A percentile compares a stretch with the other conserved stretches of the same genome.
phyloP scores from a whole-genome alignment of 2,888 invertebrate genomes.

The Panzeria rudis region DNA sequence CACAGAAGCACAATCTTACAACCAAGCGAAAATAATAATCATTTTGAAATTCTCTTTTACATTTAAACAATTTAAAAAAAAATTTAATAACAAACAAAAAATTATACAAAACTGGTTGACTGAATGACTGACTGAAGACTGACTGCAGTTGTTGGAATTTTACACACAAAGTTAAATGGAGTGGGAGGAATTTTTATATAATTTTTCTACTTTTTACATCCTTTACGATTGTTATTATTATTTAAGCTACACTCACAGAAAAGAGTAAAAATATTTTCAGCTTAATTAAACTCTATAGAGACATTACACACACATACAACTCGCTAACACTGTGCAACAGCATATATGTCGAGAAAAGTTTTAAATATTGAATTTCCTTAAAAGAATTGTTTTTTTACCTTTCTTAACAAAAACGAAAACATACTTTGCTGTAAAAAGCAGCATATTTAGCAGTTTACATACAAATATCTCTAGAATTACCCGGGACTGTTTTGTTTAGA shows the following conservation, averaged over 20 bases:
- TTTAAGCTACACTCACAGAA: slow-evolving; percentile 64
- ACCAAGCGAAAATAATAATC: slow-evolving; percentile 34
- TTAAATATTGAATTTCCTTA: no score
- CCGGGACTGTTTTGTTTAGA: no score
- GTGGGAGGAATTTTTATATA: slow-evolving; percentile 58
- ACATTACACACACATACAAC: not conserved
- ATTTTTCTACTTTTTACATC: slow-evolving; percentile 73
- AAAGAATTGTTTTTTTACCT: no score
- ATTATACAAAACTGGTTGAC: slow-evolving; percentile 2
- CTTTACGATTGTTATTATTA: slow-evolving; percentile 76
- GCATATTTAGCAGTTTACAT: no score
- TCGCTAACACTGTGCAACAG: not conserved
- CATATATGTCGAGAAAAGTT: not conserved
- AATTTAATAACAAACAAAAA: slow-evolving; percentile 29
- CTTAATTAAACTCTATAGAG: slow-evolving; percentile 80
- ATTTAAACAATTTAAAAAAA: slow-evolving; percentile 50
- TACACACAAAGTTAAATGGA: slow-evolving; percentile 35
- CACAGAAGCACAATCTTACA: slow-evolving; percentile 1
- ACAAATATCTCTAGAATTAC: no score
- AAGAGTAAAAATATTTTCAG: slow-evolving; percentile 77
- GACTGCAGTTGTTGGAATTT: slow-evolving; percentile 70
- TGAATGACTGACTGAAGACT: slow-evolving; percentile 18
- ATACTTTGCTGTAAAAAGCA: no score
- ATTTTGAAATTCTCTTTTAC: slow-evolving; percentile 51
- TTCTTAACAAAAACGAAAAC: no score